Base-by-base conservation (phyloP, 1,140 invertebrate genomes). In the Pogonomyrmex californicus region DNA sequence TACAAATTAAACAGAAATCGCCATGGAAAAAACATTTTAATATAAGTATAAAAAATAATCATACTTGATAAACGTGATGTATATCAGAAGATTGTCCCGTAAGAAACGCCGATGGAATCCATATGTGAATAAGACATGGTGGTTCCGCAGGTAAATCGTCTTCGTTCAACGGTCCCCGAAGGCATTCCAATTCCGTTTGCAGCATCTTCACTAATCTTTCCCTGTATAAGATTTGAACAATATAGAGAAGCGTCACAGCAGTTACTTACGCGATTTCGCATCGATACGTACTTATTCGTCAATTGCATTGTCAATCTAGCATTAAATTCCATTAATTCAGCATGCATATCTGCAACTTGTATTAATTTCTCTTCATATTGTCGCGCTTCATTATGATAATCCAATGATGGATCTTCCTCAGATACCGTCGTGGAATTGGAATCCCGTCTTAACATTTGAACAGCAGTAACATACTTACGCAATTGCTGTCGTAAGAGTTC, bases 331-430 rank as follows among this genome's bases (percentile, higher is more conserved):
- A 99, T 98, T 30, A 99, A 94, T 94, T 99, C 98, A 1, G 98
- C 98, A 94, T 99, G 98, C 98, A 99, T 99, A 95, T 99, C 98
- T 14, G 98, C 98, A 1, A 99, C 98, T 96, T 99, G 98, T 87
- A 99, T 97, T 23, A 99, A 96, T 96, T 99, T 99, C 88, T 96
- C 96, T 94, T 99, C 98, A 95, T 98, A 99, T 75, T 98, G 96
- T 86, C 96, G 96, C 4, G 98, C 97, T 95, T 99, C 98, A 79
- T 96, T 95, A 90, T 97, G 97, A 92, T 96, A 96, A 93, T 96
- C 94, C 38, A 95, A 92, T 2, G 94, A 88, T 58, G 93, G 87
- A 86, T 95, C 94, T 62, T 95, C 94, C 90, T 95, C 94, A 38
- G 91, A 91, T 3, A 94, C 87, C 1, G 86, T 91, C 1, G 92